Evolutionary conservation across 2,113 vertebrate species (phyloP), one percentile per base, ranked within the genome.

Genomic region (Erpornis zantholeuca): DNA sequence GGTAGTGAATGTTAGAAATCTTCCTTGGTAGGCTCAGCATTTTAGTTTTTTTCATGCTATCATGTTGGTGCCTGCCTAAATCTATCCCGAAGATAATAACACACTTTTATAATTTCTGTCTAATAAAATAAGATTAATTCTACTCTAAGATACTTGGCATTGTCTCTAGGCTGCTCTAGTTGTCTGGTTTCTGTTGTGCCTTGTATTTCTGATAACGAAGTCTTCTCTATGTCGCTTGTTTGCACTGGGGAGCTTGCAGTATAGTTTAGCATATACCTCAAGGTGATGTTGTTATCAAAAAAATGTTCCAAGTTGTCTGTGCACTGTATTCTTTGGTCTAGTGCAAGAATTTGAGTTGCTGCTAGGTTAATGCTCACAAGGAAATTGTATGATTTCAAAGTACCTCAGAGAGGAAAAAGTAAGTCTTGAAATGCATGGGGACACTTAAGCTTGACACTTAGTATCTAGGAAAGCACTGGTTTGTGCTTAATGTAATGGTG

Each of bases 401-500:
- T 71, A 68, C 19, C 21, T 66, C 1, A 8, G 28, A 29, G 11
- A 18, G 40, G 20, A 20, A 25, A 52, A 49, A 29, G 2, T 9
- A 50, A 13, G 3, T 17, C 25, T 31, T 79, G 28, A 79, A 82
- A 52, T 49, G 3, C 42, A 5, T 31, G 4, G 22, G 28, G 9
- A 42, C 14, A 6, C 9, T 64, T 63, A 33, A 77, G 15, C 6
- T n/a, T 70, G 63, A 70, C 17, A 19, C 5, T 64, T 23, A 6
- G 2, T 75, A 28, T 27, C 12, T 57, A 16, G 2, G 6, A 19
- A 69, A 82, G 7, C 22, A 44, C 21, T 53, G 79, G 16, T 38
- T 91, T 57, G 22, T 0, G 0, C 10, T 54, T 59, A 28, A 12
- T 40, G 3, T 64, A 21, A 15, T 29, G 12, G 31, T 14, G 2